These are phyloP conservation scores for Proisotoma minuta DNA, from an alignment of 2,888 invertebrate species.

Conservation along the genomic window DNA sequence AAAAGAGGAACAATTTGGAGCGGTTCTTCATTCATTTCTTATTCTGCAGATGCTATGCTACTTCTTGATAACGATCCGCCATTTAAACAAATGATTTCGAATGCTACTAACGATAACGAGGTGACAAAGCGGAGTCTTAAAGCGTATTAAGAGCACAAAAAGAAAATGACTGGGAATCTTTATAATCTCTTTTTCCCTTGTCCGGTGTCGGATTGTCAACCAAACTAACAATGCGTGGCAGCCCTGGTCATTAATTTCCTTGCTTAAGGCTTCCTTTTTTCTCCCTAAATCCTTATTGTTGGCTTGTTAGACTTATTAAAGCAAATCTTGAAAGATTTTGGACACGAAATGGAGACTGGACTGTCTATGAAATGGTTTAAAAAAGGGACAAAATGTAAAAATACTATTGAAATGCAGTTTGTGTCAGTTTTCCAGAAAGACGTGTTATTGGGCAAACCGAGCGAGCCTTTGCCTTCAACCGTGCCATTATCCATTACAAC, in stretches of 20 bases:
- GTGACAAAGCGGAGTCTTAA: constrained; percentile 10
- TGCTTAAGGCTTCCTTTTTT: not conserved
- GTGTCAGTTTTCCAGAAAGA: constrained; percentile 10
- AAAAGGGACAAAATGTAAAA: too few relatives aligned
- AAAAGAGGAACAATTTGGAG: not conserved
- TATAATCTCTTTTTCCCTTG: not conserved
- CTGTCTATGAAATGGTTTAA: too few relatives aligned
- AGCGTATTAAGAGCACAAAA: not conserved
- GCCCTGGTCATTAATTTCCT: not conserved
- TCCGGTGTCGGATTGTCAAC: not conserved
- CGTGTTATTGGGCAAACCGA: constrained; percentile 19
- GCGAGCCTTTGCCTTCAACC: constrained; percentile 14
- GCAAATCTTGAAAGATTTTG: too few relatives aligned
- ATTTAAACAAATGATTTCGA: not conserved
- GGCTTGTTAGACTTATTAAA: not conserved
- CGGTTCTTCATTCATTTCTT: not conserved
- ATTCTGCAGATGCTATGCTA: not conserved
- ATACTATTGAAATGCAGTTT: too few relatives aligned
- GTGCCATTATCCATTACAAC: constrained; percentile 2
- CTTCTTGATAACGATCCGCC: not conserved
- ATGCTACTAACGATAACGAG: constrained; percentile 3
- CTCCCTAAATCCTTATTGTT: not conserved
- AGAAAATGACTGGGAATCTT: not conserved
- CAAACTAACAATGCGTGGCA: not conserved
- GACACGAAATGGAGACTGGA: too few relatives aligned